phyloP scores from a whole-genome alignment of 2,888 invertebrate species.

The Prenolepis imparis region DNA sequence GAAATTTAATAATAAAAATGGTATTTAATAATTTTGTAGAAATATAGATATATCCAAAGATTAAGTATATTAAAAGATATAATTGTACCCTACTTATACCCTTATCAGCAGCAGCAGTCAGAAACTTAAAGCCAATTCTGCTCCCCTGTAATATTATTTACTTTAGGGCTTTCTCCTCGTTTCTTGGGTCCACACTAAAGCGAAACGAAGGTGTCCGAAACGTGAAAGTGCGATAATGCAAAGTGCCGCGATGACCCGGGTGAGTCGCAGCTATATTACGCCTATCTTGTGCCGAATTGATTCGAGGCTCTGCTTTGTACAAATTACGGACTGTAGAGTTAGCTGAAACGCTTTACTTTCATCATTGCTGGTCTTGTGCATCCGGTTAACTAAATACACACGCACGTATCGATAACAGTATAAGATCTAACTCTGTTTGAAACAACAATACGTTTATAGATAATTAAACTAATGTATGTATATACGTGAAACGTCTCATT shows the following conservation, averaged over 20 bases:
- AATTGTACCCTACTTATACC: neutral
- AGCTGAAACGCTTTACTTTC: constrained; percentile 35
- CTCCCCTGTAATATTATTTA: neutral
- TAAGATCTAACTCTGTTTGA: neutral
- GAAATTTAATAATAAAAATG: constrained; percentile 4
- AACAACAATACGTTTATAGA: constrained; percentile 14
- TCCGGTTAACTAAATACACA: constrained; percentile 1
- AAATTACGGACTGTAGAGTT: constrained; percentile 21
- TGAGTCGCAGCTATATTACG: neutral
- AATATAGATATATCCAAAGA: neutral
- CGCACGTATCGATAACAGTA: neutral
- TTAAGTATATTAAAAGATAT: neutral
- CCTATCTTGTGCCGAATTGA: constrained; percentile 3
- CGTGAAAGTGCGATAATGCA: constrained; percentile 14
- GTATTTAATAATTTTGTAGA: constrained; percentile 1
- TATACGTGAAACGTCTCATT: constrained; percentile 15
- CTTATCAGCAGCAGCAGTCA: neutral
- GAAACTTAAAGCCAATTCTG: neutral
- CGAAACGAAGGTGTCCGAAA: neutral
- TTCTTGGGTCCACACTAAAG: neutral
- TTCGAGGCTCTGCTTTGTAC: constrained; percentile 21
- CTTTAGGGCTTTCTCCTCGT: neutral
- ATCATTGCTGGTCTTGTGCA: constrained; percentile 6
- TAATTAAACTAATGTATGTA: neutral
- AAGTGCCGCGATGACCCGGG: neutral